Percentiles rank a stretch among this genome's conserved stretches.
Conservation (phyloP, 2,113 vertebrate genomes). For the Varanus salvator region DNA sequence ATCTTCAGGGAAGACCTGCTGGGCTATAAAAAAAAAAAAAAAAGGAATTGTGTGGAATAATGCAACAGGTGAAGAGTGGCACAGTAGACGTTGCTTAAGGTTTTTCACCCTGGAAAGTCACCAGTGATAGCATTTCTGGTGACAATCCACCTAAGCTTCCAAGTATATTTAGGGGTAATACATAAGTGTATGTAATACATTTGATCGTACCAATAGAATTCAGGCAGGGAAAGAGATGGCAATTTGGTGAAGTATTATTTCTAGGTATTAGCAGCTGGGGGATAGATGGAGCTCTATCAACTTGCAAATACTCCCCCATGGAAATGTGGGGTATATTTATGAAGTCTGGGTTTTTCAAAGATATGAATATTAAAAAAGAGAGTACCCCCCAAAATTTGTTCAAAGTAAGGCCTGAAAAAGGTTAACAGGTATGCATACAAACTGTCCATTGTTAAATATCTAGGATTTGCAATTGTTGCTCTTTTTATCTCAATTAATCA, state of each 20-base stretch:
- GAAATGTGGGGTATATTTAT: background rate
- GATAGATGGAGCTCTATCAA: background rate
- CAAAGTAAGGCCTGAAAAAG: background rate
- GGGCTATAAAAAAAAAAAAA: background rate
- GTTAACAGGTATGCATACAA: background rate
- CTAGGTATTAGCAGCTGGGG: background rate
- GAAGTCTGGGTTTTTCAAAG: background rate
- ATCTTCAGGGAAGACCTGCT: background rate
- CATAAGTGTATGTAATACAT: background rate
- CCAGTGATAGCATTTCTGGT: background rate
- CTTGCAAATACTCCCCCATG: background rate
- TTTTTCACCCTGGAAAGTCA: constrained; percentile 13
- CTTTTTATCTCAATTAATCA: background rate
- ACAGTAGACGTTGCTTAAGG: background rate
- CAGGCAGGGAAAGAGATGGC: background rate
- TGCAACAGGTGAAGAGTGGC: background rate
- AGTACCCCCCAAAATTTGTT: background rate
- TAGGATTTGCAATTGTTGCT: background rate
- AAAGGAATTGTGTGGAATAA: background rate
- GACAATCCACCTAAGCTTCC: background rate
- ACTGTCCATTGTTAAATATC: background rate
- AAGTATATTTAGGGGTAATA: background rate
- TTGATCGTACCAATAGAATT: background rate
- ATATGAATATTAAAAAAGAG: background rate
- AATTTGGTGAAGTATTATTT: background rate